Conservation (phyloP, 2,113 vertebrate species). For the Oceanodroma tethys region DNA sequence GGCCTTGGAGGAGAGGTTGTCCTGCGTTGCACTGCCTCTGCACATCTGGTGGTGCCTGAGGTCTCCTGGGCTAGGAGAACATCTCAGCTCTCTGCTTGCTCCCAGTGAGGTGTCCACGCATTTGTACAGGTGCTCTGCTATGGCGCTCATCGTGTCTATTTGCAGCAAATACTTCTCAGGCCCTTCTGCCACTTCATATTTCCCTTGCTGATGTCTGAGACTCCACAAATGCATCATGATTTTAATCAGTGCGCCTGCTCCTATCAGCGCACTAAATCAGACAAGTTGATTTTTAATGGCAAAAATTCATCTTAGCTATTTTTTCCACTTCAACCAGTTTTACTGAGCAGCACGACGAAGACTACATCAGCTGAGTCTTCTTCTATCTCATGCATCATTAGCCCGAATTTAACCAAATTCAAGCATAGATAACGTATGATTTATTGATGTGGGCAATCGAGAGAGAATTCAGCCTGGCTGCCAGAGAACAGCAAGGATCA, state of each 20-base stretch:
- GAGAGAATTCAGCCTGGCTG: not conserved
- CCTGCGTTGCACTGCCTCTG: not conserved
- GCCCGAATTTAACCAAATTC: not conserved
- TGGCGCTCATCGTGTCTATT: accelerated
- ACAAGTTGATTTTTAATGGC: not conserved
- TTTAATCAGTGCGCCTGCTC: not conserved
- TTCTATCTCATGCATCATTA: not conserved
- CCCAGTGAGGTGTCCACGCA: accelerated
- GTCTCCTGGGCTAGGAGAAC: not conserved
- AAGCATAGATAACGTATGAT: not conserved
- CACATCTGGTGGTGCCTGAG: not conserved
- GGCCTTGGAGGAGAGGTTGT: not conserved
- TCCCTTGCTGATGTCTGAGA: not conserved
- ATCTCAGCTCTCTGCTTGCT: not conserved
- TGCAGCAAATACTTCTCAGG: not conserved
- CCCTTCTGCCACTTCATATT: not conserved
- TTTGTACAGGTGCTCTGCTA: not conserved
- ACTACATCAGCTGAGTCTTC: not conserved
- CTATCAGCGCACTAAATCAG: not conserved
- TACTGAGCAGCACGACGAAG: not conserved
- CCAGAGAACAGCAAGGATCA: not conserved
- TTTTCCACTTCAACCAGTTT: not conserved
- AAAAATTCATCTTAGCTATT: not conserved
- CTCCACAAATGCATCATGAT: not conserved
- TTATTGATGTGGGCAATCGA: not conserved